These are phyloP conservation scores for Solenopsis fugax DNA, from an alignment of 1,140 invertebrate genomes.

Conservation along the genomic window DNA sequence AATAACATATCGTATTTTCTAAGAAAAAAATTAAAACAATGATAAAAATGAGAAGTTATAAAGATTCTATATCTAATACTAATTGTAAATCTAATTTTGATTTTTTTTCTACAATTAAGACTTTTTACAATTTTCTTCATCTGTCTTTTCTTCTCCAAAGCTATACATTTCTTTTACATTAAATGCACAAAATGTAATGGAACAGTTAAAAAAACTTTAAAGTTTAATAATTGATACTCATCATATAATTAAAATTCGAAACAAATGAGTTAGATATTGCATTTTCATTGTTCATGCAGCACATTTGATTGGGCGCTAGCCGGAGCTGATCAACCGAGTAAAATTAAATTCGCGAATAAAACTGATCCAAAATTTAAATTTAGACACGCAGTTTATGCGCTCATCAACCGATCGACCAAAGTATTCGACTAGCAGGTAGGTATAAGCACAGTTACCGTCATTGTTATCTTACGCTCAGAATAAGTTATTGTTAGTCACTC, in stretches of 20 bases:
- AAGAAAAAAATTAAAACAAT: too few relatives aligned
- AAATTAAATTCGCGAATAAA: slow-evolving; percentile 53
- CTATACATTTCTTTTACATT: too few relatives aligned
- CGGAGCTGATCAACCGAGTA: background rate
- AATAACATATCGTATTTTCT: too few relatives aligned
- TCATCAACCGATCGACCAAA: background rate
- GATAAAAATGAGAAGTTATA: too few relatives aligned
- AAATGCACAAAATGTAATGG: background rate
- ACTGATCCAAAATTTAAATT: slow-evolving; percentile 47
- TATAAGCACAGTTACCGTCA: background rate
- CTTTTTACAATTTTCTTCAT: too few relatives aligned
- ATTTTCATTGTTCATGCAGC: background rate
- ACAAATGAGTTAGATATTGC: background rate
- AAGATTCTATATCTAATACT: too few relatives aligned
- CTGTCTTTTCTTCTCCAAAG: too few relatives aligned
- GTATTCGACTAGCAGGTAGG: background rate
- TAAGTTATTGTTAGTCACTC: background rate
- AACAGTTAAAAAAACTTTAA: background rate
- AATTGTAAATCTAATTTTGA: too few relatives aligned
- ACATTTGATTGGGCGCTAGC: background rate
- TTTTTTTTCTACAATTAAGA: too few relatives aligned
- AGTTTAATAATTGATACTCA: background rate
- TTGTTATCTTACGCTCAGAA: background rate
- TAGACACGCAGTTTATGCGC: slow-evolving; percentile 28
- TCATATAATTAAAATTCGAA: background rate